phyloP scores from a whole-genome alignment of 2,797 vertebrate genomes.

The Malacoctenus gilli region DNA sequence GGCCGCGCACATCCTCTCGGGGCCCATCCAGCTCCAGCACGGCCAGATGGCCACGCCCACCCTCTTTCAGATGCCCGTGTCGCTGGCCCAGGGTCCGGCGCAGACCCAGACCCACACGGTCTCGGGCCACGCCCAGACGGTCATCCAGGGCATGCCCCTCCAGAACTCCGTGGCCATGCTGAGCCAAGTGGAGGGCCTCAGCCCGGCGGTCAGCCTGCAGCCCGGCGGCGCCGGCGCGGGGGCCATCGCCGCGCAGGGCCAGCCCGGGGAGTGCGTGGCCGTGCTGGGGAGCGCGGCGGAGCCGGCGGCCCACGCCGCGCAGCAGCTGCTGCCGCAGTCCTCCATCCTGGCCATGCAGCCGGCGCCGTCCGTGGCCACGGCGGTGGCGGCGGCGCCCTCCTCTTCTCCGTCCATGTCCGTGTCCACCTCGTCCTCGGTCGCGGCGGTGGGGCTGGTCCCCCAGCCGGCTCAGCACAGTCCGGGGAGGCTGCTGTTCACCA shows the following conservation, averaged over 20 bases:
- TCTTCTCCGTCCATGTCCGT: constrained; percentile 80
- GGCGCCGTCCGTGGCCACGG: constrained; percentile 74
- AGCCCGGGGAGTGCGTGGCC: constrained; percentile 76
- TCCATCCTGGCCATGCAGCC: constrained; percentile 85
- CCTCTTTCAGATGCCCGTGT: constrained; percentile 95
- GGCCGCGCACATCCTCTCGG: constrained; percentile 91
- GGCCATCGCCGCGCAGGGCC: constrained; percentile 71
- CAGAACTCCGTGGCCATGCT: constrained; percentile 86
- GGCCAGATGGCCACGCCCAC: constrained; percentile 90
- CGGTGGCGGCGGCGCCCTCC: constrained; percentile 71
- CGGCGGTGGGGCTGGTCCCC: constrained; percentile 78
- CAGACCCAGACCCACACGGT: constrained; percentile 86
- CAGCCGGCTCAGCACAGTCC: constrained; percentile 85
- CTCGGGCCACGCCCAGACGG: constrained; percentile 83
- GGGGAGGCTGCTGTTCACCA: constrained; percentile 89
- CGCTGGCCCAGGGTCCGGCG: constrained; percentile 80
- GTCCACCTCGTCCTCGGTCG: constrained; percentile 76
- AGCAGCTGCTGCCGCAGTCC: constrained; percentile 80
- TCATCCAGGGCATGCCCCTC: constrained; percentile 91
- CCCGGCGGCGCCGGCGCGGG: constrained; percentile 70
- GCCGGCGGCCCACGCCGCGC: constrained; percentile 76
- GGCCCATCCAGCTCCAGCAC: constrained; percentile 88
- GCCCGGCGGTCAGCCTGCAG: constrained; percentile 86
- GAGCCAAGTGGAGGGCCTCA: constrained; percentile 87
- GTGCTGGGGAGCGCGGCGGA: constrained; percentile 81